Evolutionary conservation across 2,797 vertebrate species (phyloP).

Genomic region (Notoglanidium macrostoma): DNA sequence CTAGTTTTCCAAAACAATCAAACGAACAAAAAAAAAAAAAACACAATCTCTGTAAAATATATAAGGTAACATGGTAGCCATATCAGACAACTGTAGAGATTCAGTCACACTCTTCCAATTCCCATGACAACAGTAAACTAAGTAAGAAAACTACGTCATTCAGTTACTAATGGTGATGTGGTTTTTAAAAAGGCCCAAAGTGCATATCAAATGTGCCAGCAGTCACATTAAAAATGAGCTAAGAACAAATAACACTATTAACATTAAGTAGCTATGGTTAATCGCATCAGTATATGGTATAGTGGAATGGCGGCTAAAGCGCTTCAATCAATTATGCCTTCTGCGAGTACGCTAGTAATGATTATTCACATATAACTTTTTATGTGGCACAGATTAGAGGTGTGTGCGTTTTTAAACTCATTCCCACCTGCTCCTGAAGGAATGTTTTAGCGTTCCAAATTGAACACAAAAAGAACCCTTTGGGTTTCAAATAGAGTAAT

Average conservation of each 20-base stretch:
- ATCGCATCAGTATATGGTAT: background rate
- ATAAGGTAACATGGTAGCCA: background rate
- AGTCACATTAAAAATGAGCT: background rate
- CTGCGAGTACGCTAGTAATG: too few species aligned
- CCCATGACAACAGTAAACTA: background rate
- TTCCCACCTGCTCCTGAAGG: too few species aligned
- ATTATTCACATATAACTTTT: too few species aligned
- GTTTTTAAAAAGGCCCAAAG: background rate
- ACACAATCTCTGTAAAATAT: background rate
- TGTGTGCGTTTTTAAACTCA: background rate
- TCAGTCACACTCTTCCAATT: background rate
- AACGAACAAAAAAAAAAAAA: too few species aligned
- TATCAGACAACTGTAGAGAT: background rate
- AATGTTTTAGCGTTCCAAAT: background rate
- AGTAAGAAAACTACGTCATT: background rate
- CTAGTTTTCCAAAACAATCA: too few species aligned
- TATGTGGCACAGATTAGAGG: background rate
- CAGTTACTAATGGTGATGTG: background rate
- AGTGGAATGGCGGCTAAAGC: background rate
- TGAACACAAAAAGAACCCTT: background rate
- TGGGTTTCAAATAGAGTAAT: background rate
- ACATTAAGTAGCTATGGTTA: background rate
- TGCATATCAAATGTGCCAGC: background rate
- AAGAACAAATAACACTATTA: background rate
- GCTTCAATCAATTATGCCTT: background rate